Evolutionary conservation across 2,888 invertebrate species (phyloP).

Genomic region (Torymus aiolomorphi): DNA sequence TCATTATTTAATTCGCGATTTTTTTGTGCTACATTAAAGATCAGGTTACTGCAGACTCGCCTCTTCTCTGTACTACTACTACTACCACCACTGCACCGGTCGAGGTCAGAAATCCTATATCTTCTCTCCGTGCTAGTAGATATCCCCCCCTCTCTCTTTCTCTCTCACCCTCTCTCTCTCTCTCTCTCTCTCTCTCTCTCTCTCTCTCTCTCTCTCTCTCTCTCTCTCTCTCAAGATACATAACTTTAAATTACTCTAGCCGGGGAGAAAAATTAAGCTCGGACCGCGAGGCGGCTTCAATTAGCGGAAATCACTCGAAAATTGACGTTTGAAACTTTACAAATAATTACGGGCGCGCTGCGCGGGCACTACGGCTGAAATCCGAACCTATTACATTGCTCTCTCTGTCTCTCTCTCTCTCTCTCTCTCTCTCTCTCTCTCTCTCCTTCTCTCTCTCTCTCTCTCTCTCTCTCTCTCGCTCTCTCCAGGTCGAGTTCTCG

Average conservation of each 20-base stretch:
- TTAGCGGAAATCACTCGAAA: conserved; percentile 42
- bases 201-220: not conserved
- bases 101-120: conserved; percentile 3
- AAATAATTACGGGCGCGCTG: conserved; percentile 15
- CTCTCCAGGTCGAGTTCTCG: too few relatives aligned
- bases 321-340: conserved; percentile 39
- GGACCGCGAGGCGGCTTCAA: conserved; percentile 10
- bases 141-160: not conserved
- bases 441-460: too few relatives aligned
- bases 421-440: too few relatives aligned
- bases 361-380: too few relatives aligned
- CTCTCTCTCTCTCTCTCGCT: too few relatives aligned
- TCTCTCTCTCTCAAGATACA: conserved; percentile 1
- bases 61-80: too few relatives aligned
- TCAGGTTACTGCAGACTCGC: conserved; percentile 5
- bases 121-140: not conserved
- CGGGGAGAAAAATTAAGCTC: conserved; percentile 25
- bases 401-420: too few relatives aligned
- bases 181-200: not conserved
- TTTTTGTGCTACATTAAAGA: conserved; percentile 32
- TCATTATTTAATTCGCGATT: conserved; percentile 27
- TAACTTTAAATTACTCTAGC: conserved; percentile 18
- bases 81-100: too few relatives aligned
- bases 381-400: too few relatives aligned
- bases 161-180: not conserved